phyloP scores from a whole-genome alignment of 1,140 invertebrate genomes.

The Tachypleus tridentatus region DNA sequence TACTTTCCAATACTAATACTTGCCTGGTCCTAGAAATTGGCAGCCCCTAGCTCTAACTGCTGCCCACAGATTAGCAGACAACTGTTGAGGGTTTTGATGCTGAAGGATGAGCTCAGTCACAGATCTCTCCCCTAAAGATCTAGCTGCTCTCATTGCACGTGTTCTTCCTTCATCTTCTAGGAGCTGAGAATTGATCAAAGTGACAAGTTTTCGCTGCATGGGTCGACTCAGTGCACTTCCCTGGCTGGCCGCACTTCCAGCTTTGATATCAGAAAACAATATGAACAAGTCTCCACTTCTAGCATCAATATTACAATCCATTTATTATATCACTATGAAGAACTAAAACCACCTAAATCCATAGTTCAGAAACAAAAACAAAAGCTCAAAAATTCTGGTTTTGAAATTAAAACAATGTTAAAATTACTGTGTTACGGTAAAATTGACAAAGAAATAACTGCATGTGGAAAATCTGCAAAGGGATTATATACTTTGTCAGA shows the following conservation, averaged over 20 bases:
- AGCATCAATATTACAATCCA: too few relatives aligned
- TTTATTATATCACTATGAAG: neutral
- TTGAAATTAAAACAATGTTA: too few relatives aligned
- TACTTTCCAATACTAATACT: too few relatives aligned
- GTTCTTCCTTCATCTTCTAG: constrained; percentile 54
- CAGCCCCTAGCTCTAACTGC: constrained; percentile 91
- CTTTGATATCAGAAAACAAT: too few relatives aligned
- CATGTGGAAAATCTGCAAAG: too few relatives aligned
- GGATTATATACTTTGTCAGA: too few relatives aligned
- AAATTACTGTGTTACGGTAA: too few relatives aligned
- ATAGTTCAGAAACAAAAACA: neutral
- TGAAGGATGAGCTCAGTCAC: constrained; percentile 90
- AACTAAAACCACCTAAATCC: constrained; percentile 1
- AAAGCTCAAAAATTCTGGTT: too few relatives aligned
- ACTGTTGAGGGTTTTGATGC: constrained; percentile 83
- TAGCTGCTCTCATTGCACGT: constrained; percentile 65
- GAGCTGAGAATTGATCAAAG: constrained; percentile 80
- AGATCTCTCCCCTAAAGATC: constrained; percentile 84
- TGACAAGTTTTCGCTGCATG: constrained; percentile 90
- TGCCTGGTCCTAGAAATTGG: constrained; percentile 93
- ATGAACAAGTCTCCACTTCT: too few relatives aligned
- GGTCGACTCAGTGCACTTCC: constrained; percentile 54
- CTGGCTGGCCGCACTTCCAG: too few relatives aligned
- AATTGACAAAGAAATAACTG: too few relatives aligned
- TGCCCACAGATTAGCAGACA: constrained; percentile 90